Evolutionary conservation across 2,113 vertebrate genomes (phyloP).

Genomic region (Strix uralensis): DNA sequence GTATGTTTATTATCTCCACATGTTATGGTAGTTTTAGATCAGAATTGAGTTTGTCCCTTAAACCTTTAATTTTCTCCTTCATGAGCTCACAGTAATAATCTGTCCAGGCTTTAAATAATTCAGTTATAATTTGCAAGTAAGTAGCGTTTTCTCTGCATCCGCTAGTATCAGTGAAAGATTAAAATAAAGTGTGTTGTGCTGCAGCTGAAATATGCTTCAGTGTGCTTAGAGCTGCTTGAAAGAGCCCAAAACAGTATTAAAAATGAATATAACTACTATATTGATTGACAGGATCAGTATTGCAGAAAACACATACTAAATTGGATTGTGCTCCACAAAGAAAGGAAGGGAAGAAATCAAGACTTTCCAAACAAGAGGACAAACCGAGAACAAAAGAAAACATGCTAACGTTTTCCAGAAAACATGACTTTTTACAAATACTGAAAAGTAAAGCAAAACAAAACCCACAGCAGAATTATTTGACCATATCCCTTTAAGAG

Average conservation of each 20-base stretch:
- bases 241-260: background rate
- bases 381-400: background rate
- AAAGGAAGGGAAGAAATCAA: background rate
- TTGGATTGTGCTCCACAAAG: background rate
- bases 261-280: background rate
- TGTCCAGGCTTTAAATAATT: slow-evolving; percentile 30
- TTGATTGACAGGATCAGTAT: slow-evolving; percentile 8
- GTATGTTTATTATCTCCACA: background rate
- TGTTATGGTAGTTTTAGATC: slow-evolving; percentile 7
- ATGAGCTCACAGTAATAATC: slow-evolving; percentile 24
- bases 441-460: background rate
- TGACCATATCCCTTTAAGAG: background rate
- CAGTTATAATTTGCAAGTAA: slow-evolving; percentile 19
- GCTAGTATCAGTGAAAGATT: background rate
- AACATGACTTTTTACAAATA: background rate
- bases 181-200: background rate
- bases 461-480: background rate
- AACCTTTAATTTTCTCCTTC: slow-evolving; percentile 55
- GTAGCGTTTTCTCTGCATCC: background rate
- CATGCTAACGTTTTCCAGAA: background rate
- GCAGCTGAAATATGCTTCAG: background rate
- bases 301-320: background rate
- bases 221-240: background rate
- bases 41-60: slow-evolving; percentile 28
- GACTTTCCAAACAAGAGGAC: background rate